These are phyloP conservation scores for Cantharis rufa DNA, from an alignment of 2,888 invertebrate species.

Conservation along the genomic window DNA sequence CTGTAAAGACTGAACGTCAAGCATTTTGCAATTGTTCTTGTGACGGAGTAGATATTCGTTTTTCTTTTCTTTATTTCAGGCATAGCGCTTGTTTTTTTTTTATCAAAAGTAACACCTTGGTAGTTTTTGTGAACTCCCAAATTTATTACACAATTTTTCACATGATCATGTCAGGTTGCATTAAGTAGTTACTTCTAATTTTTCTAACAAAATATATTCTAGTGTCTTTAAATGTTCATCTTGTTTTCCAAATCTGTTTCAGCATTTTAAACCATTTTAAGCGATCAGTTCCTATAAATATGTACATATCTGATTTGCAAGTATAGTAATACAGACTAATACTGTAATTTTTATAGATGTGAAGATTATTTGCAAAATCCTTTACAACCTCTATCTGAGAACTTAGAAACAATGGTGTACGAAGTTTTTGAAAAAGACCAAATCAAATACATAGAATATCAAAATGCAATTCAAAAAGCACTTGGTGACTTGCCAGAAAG, in stretches of 20 bases:
- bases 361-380: conserved; percentile 92
- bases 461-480: conserved; percentile 80
- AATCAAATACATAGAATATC: conserved; percentile 88
- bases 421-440: conserved; percentile 98
- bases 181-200: background rate
- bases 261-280: background rate
- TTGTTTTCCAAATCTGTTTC: background rate
- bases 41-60: too few species aligned
- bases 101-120: too few species aligned
- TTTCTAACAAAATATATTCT: background rate
- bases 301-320: background rate
- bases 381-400: conserved; percentile 92
- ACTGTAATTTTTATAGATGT: conserved; percentile 61
- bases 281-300: background rate
- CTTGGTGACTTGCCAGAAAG: conserved; percentile 63
- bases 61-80: too few species aligned
- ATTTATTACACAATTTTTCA: too few species aligned
- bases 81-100: too few species aligned
- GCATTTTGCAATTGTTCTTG: too few species aligned
- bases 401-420: conserved; percentile 94
- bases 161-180: too few species aligned
- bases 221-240: background rate
- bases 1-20: too few species aligned
- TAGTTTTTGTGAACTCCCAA: too few species aligned
- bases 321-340: background rate